Evolutionary conservation across 2,113 vertebrate species (phyloP).

Genomic region (Eupsittula cactorum): DNA sequence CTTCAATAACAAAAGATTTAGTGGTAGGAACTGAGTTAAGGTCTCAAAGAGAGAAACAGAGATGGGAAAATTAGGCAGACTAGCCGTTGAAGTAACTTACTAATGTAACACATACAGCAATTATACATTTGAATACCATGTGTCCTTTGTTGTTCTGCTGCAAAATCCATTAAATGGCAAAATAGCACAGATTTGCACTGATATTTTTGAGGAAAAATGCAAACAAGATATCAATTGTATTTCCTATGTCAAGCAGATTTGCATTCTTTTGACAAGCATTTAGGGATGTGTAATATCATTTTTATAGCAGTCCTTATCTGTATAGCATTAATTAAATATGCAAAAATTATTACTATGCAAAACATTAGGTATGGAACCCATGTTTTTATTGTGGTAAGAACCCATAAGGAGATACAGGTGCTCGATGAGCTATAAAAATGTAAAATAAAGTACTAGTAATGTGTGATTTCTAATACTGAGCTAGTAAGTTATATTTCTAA

Average conservation of each 20-base stretch:
- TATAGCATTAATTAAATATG: background rate
- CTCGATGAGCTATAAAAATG: background rate
- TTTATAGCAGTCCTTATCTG: background rate
- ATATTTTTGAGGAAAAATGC: background rate
- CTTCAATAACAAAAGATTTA: background rate
- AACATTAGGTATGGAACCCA: background rate
- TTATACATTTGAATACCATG: background rate
- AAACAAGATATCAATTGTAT: background rate
- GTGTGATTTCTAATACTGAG: background rate
- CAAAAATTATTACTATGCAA: background rate
- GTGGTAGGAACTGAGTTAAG: background rate
- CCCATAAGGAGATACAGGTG: background rate
- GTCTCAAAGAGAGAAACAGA: background rate
- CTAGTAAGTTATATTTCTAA: background rate
- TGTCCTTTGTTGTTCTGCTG: background rate
- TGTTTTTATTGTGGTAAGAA: background rate
- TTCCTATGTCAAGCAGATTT: background rate
- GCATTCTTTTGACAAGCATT: background rate
- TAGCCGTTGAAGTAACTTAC: background rate
- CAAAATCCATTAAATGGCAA: background rate
- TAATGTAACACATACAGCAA: background rate
- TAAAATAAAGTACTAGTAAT: background rate
- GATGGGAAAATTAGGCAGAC: background rate
- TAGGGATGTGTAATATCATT: background rate
- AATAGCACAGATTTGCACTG: background rate